Evolutionary conservation across 2,888 invertebrate species (phyloP).

Genomic region (Lasioglossum vierecki): DNA sequence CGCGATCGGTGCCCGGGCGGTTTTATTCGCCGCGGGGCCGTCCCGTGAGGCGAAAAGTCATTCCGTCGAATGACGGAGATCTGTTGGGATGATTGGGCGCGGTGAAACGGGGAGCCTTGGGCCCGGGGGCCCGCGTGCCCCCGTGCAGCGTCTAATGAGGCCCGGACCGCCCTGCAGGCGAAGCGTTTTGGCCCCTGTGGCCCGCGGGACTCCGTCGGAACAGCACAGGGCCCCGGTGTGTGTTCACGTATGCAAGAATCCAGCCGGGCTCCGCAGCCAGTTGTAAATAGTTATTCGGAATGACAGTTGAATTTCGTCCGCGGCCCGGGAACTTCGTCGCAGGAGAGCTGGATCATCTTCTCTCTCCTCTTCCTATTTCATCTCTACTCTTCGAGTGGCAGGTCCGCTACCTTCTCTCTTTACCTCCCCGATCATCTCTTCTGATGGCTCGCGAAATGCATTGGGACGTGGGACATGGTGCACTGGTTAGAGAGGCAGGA

Average conservation of each 20-base stretch:
- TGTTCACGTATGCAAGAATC: conserved; percentile 76
- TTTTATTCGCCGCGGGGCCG: conserved; percentile 3
- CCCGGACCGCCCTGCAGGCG: conserved; percentile 75
- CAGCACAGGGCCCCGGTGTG: conserved; percentile 33
- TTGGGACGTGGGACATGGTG: conserved; percentile 41
- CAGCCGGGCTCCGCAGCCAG: conserved; percentile 59
- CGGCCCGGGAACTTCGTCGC: conserved; percentile 70
- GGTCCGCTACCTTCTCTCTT: not conserved
- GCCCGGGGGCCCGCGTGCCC: conserved; percentile 25
- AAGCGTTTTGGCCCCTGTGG: conserved; percentile 44
- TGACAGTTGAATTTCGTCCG: conserved; percentile 78
- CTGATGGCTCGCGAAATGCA: conserved; percentile 60
- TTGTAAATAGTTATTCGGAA: conserved; percentile 80
- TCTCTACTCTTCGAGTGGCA: not conserved
- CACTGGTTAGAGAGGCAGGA: not conserved
- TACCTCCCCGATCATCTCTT: conserved; percentile 17
- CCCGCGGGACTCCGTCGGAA: conserved; percentile 33
- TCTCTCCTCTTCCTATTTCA: conserved; percentile 13
- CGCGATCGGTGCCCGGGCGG: not conserved
- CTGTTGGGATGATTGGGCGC: conserved; percentile 63
- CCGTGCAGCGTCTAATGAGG: conserved; percentile 74
- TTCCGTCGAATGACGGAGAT: conserved; percentile 71
- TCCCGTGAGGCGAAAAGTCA: conserved; percentile 68
- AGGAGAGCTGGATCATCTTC: conserved; percentile 34
- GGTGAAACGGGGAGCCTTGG: conserved; percentile 34